Base-by-base conservation (phyloP, 2,113 vertebrate species). In the Illadopsis cleaveri region DNA sequence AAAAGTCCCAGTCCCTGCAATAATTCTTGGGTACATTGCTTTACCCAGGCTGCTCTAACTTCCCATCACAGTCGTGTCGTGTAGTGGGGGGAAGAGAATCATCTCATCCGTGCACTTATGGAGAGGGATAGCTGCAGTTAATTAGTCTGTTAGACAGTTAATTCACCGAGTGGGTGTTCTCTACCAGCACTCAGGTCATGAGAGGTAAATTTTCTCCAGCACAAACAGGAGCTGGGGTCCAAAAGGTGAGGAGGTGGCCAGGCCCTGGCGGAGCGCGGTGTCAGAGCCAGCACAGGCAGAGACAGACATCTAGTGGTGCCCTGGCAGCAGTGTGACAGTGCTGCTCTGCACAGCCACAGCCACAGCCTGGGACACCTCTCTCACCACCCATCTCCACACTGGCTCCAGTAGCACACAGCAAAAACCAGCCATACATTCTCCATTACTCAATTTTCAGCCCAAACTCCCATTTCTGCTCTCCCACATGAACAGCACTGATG, bases 281-380 rank as follows among this genome's bases (percentile, higher is more conserved):
- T 35, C 71, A 54, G 37, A 37, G 44, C 5, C 19, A 70, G 95
- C 18, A 14, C 45, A 54, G 97, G 65, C 69, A 88, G 90, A 94
- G 95, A 97, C 97, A 97, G 98, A 96, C 98, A 97, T 96, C 98
- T 98, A 98, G 97, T 85, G 98, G 96, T 93, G 87, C 24, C 24
- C 50, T 35, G 56, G 44, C 58, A 82, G 92, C 69, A 68, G 5
- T 2, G 38, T 10, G 15, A 28, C 50, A 48, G 4, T 9, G 44
- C 48, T 42, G 48, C 54, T 66, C 23, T 60, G 69, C 76, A 51
- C 50, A 6, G n/a, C 53, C 68, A 15, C 47, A 19, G 21, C 57
- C 68, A 19, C 47, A 17, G 21, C 61, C 71, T 66, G 78, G 48
- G 58, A 85, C 16, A 48, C n/a, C 64, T 60, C 64, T 11, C 64